Base-by-base conservation (phyloP, 1,140 invertebrate species). In the Orius insidiosus region DNA sequence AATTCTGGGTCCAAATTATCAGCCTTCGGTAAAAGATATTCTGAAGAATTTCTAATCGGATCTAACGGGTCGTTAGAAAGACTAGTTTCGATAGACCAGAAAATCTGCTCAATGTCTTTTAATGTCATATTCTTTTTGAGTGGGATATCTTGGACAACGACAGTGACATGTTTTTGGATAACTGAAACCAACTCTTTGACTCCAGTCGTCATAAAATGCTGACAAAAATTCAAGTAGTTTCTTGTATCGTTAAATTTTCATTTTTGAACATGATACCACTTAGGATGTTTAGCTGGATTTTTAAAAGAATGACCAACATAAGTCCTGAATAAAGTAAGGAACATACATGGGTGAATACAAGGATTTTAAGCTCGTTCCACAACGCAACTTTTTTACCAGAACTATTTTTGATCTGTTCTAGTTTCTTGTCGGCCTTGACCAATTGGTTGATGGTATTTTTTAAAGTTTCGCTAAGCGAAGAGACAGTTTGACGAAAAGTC, bases 261-360 rank as follows among this genome's bases (percentile, higher is more conserved):
- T 24, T 24, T n/a, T 30, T 30, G 14, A 43, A 43, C 41, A 43
- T 71, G 57, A 87, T 84, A 2, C 85, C 87, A 30, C 86, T 85
- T 35, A 93, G 72, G 5, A 95, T 65, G 59, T 84, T 90, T 1
- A 94, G 63, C 61, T 94, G 87, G 37, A 92, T 76, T 51, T 84
- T 70, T 39, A 93, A 60, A 18, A 81, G 73, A 8, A 84, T 70
- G 41, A 80, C 79, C 18, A 94, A 61, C 65, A 94, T 78, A 15
- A 80, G 75, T 40, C 77, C 73, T 10, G 80, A 73, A 67, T 93
- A 93, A 37, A 92, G 72, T 44, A 84, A 67, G 10, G 75, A 70
- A 37, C 80, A 72, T 6, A 78, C 68, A 55, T 74, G 70, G 1
- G 77, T 69, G 48, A 84, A 76, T 15, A 79, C 72, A 54, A 76